phyloP scores from a whole-genome alignment of 2,797 vertebrate species.

The Parambassis ranga region DNA sequence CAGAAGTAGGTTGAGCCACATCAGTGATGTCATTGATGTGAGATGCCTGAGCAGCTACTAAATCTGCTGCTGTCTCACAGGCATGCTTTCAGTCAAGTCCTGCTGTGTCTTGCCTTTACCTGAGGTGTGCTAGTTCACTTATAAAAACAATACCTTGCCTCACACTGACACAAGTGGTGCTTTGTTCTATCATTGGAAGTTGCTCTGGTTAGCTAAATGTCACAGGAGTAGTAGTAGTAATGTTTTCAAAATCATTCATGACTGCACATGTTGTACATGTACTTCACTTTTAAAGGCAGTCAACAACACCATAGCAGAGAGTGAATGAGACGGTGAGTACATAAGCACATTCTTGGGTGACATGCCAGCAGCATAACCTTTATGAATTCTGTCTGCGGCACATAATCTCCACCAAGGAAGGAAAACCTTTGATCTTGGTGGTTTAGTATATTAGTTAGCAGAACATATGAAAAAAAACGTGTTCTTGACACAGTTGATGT shows the following conservation, averaged over 20 bases:
- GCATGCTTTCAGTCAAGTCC: conserved; percentile 12
- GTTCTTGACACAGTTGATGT: not conserved
- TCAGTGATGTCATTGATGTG: conserved; percentile 50
- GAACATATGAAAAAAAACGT: not conserved
- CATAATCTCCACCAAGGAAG: not conserved
- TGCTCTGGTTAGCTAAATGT: not conserved
- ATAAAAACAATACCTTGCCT: conserved; percentile 31
- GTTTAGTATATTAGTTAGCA: not conserved
- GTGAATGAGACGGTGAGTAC: no score
- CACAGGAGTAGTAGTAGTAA: no score
- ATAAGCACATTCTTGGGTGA: not conserved
- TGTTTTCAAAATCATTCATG: not conserved
- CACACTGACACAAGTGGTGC: not conserved
- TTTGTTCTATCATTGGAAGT: not conserved
- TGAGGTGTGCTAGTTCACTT: conserved; percentile 34
- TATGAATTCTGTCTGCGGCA: not conserved
- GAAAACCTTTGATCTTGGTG: not conserved
- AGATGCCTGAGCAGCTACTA: conserved; percentile 23
- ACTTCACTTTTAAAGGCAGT: not conserved
- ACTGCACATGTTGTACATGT: not conserved
- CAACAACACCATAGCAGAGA: not conserved
- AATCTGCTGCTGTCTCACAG: conserved; percentile 10
- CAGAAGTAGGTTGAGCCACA: conserved; percentile 62
- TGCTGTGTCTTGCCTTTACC: conserved; percentile 60
- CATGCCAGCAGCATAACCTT: not conserved